Base-by-base conservation (phyloP, 2,113 vertebrate species). In the Otus sunia region DNA sequence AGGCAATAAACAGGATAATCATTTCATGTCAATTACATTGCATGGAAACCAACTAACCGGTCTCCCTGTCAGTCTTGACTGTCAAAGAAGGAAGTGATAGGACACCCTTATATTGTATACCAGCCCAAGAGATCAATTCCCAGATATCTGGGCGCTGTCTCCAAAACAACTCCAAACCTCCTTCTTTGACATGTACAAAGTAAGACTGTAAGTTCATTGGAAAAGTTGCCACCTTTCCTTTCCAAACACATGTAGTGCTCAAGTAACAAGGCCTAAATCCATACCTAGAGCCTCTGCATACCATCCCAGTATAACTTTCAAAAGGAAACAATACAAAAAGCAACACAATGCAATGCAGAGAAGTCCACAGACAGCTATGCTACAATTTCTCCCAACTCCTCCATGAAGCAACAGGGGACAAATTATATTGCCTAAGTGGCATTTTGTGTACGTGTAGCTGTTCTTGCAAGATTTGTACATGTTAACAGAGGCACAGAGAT, bases 1-100 rank as follows among this genome's bases (percentile, higher is more conserved):
- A 96, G 76, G 60, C 25, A 74, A 52, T 78, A 96, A 96, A 91
- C 89, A 96, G 41, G 77, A 75, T 92, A 77, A 87, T 84, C 47
- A 34, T 36, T 9, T 56, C 63, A 58, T 0, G 0, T 37, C 72
- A 81, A 30, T 92, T 94, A 58, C 5, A 71, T 56, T 47, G 23
- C 64, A 55, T 9, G n/a, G 63, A 58, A 86, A 77, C 75, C 64
- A 89, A 63, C 47, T 50, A 67, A 86, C 83, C 15, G 3, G 60
- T n/a, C 72, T 90, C 36, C 17, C 47, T 91, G 27, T 6, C 36
- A 71, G 45, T n/a, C 36, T 9, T 67, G 64, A 59, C 26, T 59
- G 32, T n/a, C 59, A 43, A 43, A 41, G 15, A 62, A 87, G 56
- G 68, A 77, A 74, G 22, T 11, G 23, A 63, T 9, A 69, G 20